Evolutionary conservation across 2,113 vertebrate genomes (phyloP).

Genomic region (Anhinga rufa): DNA sequence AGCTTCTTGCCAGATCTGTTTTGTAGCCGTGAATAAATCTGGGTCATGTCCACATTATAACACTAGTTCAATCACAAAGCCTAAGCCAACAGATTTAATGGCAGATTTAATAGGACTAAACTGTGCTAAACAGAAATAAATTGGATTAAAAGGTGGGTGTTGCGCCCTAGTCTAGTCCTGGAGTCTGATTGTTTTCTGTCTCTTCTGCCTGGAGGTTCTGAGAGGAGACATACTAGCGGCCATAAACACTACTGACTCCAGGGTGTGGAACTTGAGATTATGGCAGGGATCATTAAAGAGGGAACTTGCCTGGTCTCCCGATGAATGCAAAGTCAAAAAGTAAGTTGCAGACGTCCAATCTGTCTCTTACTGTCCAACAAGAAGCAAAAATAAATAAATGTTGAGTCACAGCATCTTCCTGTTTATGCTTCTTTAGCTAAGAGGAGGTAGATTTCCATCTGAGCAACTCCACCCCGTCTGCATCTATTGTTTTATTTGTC

Average conservation of each 20-base stretch:
- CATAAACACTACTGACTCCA: neutral
- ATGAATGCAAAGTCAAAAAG: neutral
- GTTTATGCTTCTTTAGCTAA: neutral
- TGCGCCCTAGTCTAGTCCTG: neutral
- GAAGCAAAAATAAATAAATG: neutral
- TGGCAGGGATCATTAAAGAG: neutral
- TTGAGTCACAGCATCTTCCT: neutral
- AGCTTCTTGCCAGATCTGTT: neutral
- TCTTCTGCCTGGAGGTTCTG: neutral
- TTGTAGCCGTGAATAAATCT: neutral
- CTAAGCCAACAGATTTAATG: neutral
- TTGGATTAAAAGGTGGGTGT: neutral
- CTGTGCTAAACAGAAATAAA: neutral
- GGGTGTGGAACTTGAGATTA: neutral
- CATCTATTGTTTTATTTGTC: neutral
- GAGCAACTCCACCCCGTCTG: neutral
- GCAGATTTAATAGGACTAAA: neutral
- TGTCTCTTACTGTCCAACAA: neutral
- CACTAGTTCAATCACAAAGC: neutral
- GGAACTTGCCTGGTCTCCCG: neutral
- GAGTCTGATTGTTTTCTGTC: neutral
- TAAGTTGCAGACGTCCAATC: neutral
- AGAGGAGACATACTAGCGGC: neutral
- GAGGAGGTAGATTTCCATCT: conserved; percentile 20
- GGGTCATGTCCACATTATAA: neutral